phyloP scores from a whole-genome alignment of 2,113 vertebrate species.

The Pachyramphus minor region DNA sequence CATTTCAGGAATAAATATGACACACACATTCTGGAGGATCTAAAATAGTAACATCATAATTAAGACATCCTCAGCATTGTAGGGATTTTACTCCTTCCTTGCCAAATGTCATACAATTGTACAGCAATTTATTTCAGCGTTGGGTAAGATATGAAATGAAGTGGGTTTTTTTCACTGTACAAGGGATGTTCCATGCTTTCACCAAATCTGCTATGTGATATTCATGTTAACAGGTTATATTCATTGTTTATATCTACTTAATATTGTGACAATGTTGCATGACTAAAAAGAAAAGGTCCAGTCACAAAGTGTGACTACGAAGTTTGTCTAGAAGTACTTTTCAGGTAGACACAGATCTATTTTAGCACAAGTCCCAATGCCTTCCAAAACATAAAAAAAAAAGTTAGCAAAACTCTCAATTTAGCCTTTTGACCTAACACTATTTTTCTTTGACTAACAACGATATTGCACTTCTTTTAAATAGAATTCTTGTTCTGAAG shows the following conservation, averaged over 20 bases:
- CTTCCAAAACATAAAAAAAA: neutral
- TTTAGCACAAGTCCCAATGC: neutral
- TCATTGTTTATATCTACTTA: neutral
- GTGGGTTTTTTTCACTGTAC: neutral
- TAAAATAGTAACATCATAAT: neutral
- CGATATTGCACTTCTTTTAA: neutral
- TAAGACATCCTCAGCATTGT: neutral
- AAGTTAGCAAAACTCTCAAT: neutral
- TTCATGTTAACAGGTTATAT: neutral
- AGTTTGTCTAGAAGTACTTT: neutral
- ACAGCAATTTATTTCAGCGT: neutral
- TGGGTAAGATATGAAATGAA: neutral
- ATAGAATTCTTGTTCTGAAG: neutral
- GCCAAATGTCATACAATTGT: neutral
- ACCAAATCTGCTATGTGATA: neutral
- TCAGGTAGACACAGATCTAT: rapidly evolving
- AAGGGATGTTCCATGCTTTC: neutral
- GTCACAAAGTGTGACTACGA: neutral
- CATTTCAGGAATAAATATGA: neutral
- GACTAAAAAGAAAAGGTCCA: neutral
- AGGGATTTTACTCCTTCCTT: neutral
- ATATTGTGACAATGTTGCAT: neutral
- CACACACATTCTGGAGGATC: neutral
- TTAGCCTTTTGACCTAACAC: neutral
- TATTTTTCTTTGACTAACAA: neutral